These are phyloP conservation scores for Stramonita haemastoma DNA, from an alignment of 2,888 invertebrate genomes.

Conservation along the genomic window DNA sequence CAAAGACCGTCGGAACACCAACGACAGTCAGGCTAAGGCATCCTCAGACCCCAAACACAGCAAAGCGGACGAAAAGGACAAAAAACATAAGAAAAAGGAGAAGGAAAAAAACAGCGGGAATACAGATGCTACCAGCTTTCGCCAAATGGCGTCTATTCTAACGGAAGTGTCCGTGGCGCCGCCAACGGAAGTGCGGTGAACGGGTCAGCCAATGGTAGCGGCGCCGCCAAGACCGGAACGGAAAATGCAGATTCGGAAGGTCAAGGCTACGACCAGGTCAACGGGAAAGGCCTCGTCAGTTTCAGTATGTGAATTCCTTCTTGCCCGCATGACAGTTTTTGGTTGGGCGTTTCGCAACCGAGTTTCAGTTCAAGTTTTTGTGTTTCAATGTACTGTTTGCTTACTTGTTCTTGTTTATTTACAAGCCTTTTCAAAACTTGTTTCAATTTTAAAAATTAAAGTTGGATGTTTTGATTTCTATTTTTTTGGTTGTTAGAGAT, in stretches of 20 bases:
- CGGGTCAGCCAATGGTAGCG: neutral
- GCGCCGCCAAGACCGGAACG: neutral
- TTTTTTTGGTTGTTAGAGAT: no score
- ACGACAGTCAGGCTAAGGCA: neutral
- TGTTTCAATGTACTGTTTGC: neutral
- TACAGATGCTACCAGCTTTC: neutral
- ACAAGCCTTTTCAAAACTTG: neutral
- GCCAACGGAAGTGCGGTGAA: neutral
- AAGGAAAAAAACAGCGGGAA: neutral
- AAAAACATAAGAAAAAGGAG: neutral
- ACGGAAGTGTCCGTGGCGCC: neutral
- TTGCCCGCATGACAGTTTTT: no score
- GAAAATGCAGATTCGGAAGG: neutral
- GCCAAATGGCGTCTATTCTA: neutral
- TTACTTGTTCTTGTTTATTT: neutral
- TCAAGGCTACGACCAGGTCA: neutral
- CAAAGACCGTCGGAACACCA: neutral
- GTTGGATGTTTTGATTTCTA: no score
- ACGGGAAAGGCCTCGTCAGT: neutral
- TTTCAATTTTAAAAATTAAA: neutral
- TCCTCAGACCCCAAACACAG: neutral
- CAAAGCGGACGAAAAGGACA: neutral
- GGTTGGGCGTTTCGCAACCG: no score
- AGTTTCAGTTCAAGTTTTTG: neutral
- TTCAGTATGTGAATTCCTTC: slow-evolving; percentile 6